Evolutionary conservation across 2,888 invertebrate species (phyloP).

Genomic region (Ormyrus rosae): DNA sequence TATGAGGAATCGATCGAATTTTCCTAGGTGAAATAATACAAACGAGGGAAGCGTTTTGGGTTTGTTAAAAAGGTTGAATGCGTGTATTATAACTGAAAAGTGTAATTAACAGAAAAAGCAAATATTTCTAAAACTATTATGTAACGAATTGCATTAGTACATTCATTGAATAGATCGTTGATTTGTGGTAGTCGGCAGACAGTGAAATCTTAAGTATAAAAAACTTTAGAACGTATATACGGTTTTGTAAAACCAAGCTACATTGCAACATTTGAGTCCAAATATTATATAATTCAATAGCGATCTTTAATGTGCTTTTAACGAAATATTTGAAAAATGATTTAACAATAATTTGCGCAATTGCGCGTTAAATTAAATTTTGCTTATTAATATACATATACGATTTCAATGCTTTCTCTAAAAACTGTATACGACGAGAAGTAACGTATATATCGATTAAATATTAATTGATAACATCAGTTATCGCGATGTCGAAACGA

Average conservation of each 20-base stretch:
- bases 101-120: too few relatives aligned
- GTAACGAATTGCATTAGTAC: background rate
- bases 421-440: too few relatives aligned
- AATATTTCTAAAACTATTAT: background rate
- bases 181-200: background rate
- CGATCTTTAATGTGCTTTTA: background rate
- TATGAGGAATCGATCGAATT: too few relatives aligned
- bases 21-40: background rate
- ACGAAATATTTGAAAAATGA: slow-evolving; percentile 5
- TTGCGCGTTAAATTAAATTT: too few relatives aligned
- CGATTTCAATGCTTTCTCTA: too few relatives aligned
- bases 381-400: too few relatives aligned
- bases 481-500: too few relatives aligned
- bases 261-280: background rate
- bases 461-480: too few relatives aligned
- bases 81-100: too few relatives aligned
- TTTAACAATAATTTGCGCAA: background rate
- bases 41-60: background rate
- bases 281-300: background rate
- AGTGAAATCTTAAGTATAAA: slow-evolving; percentile 11
- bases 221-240: background rate
- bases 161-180: background rate
- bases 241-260: background rate
- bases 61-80: too few relatives aligned
- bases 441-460: too few relatives aligned